Evolutionary conservation across 2,888 invertebrate species (phyloP).

Genomic region (Trissolcus japonicus): DNA sequence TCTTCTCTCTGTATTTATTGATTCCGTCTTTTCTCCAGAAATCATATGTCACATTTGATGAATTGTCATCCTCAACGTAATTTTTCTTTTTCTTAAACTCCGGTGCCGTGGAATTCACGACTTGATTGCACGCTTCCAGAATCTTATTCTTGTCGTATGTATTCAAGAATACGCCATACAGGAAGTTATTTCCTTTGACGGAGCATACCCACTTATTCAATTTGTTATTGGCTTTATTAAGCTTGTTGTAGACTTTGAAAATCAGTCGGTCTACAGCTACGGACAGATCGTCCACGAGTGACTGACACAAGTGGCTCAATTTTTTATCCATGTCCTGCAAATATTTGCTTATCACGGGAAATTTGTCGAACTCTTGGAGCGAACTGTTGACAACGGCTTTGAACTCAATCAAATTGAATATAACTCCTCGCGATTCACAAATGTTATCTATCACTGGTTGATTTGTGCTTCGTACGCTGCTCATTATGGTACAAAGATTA

Average conservation of each 20-base stretch:
- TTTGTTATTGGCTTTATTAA: slow-evolving; percentile 40
- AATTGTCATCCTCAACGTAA: slow-evolving; percentile 29
- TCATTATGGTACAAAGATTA: slow-evolving; percentile 34
- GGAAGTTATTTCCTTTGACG: slow-evolving; percentile 24
- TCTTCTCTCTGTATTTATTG: slow-evolving; percentile 28
- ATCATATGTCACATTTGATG: slow-evolving; percentile 31
- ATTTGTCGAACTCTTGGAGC: slow-evolving; percentile 19
- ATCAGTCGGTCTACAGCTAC: slow-evolving; percentile 34
- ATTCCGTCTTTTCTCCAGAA: slow-evolving; percentile 35
- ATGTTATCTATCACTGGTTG: slow-evolving; percentile 31
- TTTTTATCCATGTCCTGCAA: slow-evolving; percentile 35
- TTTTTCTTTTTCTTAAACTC: slow-evolving; percentile 9
- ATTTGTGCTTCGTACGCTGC: slow-evolving; percentile 22
- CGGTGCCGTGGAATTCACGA: slow-evolving; percentile 10
- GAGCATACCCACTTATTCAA: slow-evolving; percentile 46
- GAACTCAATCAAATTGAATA: slow-evolving; percentile 39
- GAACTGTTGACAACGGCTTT: slow-evolving; percentile 36
- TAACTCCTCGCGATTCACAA: slow-evolving; percentile 35
- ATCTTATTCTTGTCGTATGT: slow-evolving; percentile 39
- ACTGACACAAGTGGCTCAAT: slow-evolving; percentile 30
- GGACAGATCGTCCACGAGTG: slow-evolving; percentile 37
- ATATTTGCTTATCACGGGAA: slow-evolving; percentile 33
- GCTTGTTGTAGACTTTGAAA: slow-evolving; percentile 43
- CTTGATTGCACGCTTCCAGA: slow-evolving; percentile 26
- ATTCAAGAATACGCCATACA: slow-evolving; percentile 34